These are phyloP conservation scores for Carterocephalus palaemon DNA, from an alignment of 2,888 invertebrate species.

Conservation along the genomic window DNA sequence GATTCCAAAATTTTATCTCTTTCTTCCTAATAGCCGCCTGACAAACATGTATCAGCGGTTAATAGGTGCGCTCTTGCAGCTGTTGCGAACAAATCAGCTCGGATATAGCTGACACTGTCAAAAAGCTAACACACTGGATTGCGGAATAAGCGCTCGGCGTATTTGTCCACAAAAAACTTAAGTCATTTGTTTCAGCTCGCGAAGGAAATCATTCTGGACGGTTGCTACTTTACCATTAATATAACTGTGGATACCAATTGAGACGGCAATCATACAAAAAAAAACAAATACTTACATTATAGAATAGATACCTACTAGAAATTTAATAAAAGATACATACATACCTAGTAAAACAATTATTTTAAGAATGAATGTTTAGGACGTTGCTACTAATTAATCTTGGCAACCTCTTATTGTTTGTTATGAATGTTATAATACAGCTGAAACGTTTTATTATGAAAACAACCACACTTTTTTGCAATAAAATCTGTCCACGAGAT, in stretches of 20 bases:
- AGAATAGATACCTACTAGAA: too few relatives aligned
- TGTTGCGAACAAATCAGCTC: slow-evolving; percentile 79
- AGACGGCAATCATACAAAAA: too few relatives aligned
- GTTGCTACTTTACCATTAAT: too few relatives aligned
- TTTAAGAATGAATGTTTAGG: slow-evolving; percentile 7
- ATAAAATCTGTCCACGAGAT: slow-evolving; percentile 18
- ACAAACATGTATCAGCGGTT: slow-evolving; percentile 80
- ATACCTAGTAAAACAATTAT: too few relatives aligned
- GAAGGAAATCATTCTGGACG: too few relatives aligned
- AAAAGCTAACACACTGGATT: slow-evolving; percentile 63
- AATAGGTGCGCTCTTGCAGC: slow-evolving; percentile 78
- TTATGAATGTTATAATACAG: slow-evolving; percentile 16
- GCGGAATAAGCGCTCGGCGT: slow-evolving; percentile 46
- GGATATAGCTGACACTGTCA: slow-evolving; percentile 78
- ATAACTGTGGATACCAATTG: too few relatives aligned
- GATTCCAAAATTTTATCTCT: slow-evolving; percentile 70
- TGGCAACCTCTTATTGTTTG: slow-evolving; percentile 15
- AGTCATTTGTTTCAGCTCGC: too few relatives aligned
- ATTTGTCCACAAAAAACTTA: slow-evolving; percentile 2
- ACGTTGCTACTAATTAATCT: slow-evolving; percentile 12
- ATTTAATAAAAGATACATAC: too few relatives aligned
- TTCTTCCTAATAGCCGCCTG: slow-evolving; percentile 78
- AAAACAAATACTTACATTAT: too few relatives aligned
- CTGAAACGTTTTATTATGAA: slow-evolving; percentile 21
- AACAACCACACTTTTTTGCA: slow-evolving; percentile 15